A percentile compares a stretch with the other conserved stretches of the same genome.
These are phyloP conservation scores for Apamea anceps DNA, from an alignment of 2,888 invertebrate genomes.

Conservation along the genomic window DNA sequence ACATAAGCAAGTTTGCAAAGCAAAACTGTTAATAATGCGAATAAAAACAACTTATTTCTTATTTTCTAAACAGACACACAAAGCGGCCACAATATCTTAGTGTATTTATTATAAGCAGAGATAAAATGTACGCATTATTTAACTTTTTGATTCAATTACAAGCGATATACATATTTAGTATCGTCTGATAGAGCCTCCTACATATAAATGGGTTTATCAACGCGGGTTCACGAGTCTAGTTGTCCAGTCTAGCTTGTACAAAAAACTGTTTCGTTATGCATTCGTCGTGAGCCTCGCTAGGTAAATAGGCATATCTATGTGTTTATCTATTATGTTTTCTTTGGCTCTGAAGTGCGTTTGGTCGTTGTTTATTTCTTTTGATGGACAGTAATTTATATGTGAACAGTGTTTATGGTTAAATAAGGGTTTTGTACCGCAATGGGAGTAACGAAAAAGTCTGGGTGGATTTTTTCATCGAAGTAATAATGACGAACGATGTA, in stretches of 20 bases:
- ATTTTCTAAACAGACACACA: constrained; percentile 20
- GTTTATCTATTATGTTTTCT: constrained; percentile 49
- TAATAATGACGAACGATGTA: not conserved
- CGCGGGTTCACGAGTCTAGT: constrained; percentile 22
- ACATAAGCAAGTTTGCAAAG: not conserved
- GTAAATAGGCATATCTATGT: constrained; percentile 52
- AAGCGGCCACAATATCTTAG: constrained; percentile 14
- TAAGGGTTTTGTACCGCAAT: too few relatives aligned
- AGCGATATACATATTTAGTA: constrained; percentile 50
- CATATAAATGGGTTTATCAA: constrained; percentile 67
- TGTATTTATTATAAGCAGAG: constrained; percentile 38
- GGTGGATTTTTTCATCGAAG: not conserved
- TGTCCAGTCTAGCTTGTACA: not conserved
- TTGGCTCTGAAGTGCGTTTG: constrained; percentile 14
- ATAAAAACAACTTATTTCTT: not conserved
- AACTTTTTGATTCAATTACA: constrained; percentile 61
- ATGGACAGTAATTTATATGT: constrained; percentile 21
- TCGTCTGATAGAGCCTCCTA: constrained; percentile 47
- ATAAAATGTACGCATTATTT: constrained; percentile 50
- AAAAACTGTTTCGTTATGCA: constrained; percentile 56
- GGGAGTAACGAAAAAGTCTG: not conserved
- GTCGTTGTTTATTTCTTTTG: constrained; percentile 16
- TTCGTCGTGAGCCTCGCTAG: constrained; percentile 27
- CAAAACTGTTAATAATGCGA: not conserved
- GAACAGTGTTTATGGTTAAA: constrained; percentile 5